Percentiles rank a stretch among this genome's conserved stretches.
These are phyloP conservation scores for Sebastes baramenuke DNA, from an alignment of 2,797 vertebrate species.

Conservation along the genomic window DNA sequence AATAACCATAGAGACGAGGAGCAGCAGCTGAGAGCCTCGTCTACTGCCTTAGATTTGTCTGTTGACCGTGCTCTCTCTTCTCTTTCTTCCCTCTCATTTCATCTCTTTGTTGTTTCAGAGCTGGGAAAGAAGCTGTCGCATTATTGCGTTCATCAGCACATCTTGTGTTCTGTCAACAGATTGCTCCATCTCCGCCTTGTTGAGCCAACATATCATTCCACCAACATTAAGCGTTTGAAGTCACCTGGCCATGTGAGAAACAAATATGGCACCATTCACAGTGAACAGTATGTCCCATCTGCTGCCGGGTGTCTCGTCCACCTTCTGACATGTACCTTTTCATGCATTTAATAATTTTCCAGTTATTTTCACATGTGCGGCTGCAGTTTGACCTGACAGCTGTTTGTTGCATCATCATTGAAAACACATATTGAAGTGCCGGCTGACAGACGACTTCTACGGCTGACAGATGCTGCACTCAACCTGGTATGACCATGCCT, in stretches of 20 bases:
- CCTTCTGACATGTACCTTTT: not conserved
- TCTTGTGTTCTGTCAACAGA: constrained; percentile 50
- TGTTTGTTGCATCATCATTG: constrained; percentile 15
- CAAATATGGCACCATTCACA: not conserved
- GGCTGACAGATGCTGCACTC: constrained; percentile 1
- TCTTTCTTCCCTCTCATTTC: not conserved
- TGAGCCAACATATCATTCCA: constrained; percentile 26
- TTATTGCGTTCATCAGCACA: constrained; percentile 8
- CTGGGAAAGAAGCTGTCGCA: constrained; percentile 6
- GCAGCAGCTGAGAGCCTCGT: not conserved
- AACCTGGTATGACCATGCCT: not conserved
- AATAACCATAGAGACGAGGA: not conserved
- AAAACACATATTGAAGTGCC: constrained; percentile 2
- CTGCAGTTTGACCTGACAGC: constrained; percentile 22
- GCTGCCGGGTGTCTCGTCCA: not conserved
- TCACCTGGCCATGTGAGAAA: not conserved
- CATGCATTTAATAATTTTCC: not conserved
- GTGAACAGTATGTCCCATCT: not conserved
- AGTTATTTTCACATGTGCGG: not conserved
- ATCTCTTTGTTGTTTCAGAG: not conserved
- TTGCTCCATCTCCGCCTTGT: not conserved
- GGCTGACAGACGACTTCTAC: constrained; percentile 23
- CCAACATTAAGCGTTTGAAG: constrained; percentile 26
- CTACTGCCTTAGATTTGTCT: not conserved
- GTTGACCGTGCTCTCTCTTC: not conserved